Evolutionary conservation across 2,888 invertebrate species (phyloP).

Genomic region (Ceratothoa steindachneri): DNA sequence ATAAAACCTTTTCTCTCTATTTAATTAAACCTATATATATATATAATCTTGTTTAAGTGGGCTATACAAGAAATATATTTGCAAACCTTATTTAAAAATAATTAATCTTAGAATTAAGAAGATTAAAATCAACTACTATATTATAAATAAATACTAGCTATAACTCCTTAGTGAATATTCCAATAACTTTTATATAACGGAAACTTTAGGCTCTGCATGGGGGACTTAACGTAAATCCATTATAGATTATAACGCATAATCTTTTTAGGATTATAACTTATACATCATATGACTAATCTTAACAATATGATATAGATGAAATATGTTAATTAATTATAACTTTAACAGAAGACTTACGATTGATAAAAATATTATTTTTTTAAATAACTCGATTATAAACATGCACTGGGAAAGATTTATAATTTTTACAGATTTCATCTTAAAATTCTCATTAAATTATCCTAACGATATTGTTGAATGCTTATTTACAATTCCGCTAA

Average conservation of each 20-base stretch:
- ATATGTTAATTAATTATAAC: constrained; percentile 46
- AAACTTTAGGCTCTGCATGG: neutral
- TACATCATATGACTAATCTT: constrained; percentile 37
- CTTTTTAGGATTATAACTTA: neutral
- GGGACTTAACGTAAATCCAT: neutral
- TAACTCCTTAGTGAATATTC: constrained; percentile 5
- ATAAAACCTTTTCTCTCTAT: too few species aligned
- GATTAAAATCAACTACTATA: constrained; percentile 6
- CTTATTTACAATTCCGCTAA: constrained; percentile 6
- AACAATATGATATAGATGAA: constrained; percentile 47
- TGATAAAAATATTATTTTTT: constrained; percentile 45
- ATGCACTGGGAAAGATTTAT: constrained; percentile 30
- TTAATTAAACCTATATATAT: neutral
- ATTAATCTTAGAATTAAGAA: neutral
- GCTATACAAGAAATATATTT: neutral
- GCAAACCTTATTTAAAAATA: neutral
- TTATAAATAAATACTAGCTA: constrained; percentile 10
- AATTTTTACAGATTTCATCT: neutral
- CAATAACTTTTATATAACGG: neutral
- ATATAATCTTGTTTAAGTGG: neutral
- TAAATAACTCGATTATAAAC: constrained; percentile 46
- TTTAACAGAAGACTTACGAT: constrained; percentile 46
- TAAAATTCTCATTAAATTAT: neutral
- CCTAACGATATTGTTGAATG: neutral
- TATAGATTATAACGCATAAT: neutral